Conservation (phyloP, 2,113 vertebrate species). For the Benitochromis conjunctus region DNA sequence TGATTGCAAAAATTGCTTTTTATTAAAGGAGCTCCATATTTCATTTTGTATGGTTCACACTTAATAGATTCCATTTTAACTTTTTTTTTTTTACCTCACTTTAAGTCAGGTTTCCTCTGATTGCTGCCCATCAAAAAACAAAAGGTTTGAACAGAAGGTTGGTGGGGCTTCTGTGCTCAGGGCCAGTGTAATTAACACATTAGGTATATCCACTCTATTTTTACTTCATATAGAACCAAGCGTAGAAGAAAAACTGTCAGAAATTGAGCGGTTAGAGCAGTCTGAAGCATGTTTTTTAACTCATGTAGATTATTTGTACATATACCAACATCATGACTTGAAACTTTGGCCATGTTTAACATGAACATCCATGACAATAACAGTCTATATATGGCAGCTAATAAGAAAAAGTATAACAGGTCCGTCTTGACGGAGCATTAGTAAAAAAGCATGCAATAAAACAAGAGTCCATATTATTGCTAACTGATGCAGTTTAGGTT, state of each 20-base stretch:
- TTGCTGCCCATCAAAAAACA: neutral
- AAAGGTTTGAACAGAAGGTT: neutral
- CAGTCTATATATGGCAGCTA: too few relatives aligned
- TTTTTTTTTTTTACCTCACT: accelerated
- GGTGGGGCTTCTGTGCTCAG: neutral
- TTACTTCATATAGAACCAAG: neutral
- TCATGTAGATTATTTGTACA: too few relatives aligned
- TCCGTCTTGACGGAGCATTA: neutral
- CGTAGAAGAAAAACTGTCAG: neutral
- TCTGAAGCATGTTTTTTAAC: neutral
- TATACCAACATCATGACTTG: too few relatives aligned
- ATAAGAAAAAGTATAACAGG: neutral
- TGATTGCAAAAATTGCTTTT: accelerated
- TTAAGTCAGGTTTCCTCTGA: neutral
- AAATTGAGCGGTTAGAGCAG: neutral
- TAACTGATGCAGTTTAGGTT: neutral
- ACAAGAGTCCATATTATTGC: neutral
- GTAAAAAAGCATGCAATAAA: neutral
- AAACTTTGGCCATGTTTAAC: neutral
- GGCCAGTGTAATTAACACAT: neutral
- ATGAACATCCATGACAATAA: too few relatives aligned
- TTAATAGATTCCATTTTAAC: neutral
- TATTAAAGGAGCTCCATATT: neutral
- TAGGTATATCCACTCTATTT: neutral
- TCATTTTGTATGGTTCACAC: neutral